Conservation (phyloP, 1,140 invertebrate species). For the Chironomus tepperi region DNA sequence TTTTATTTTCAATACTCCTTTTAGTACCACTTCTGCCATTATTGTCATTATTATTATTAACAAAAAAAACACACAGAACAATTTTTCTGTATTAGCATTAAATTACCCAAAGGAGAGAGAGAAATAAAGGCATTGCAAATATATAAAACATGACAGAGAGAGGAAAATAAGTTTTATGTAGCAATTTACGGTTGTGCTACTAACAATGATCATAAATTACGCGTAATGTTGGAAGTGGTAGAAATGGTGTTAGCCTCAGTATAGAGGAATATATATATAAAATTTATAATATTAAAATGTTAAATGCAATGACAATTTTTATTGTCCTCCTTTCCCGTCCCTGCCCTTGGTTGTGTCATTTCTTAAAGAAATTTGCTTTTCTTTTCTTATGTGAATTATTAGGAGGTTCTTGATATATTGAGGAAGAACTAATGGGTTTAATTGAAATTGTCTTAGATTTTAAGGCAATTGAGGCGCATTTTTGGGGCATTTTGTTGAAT, state of each 20-base stretch:
- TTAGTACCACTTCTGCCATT: background rate
- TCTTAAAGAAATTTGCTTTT: too few species aligned
- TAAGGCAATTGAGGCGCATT: too few species aligned
- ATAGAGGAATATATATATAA: too few species aligned
- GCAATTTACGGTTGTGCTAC: background rate
- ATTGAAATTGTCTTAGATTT: too few species aligned
- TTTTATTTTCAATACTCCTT: background rate
- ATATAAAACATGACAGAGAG: background rate
- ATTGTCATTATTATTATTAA: background rate
- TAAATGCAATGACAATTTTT: slow-evolving; percentile 9
- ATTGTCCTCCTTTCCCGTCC: background rate
- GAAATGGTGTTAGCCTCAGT: background rate
- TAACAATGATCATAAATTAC: slow-evolving; percentile 9
- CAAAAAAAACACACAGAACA: background rate
- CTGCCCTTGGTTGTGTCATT: background rate
- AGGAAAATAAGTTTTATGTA: background rate
- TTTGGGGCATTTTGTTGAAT: too few species aligned
- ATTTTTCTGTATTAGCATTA: background rate
- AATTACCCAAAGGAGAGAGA: background rate
- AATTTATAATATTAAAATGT: slow-evolving; percentile 9
- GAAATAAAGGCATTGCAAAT: too few species aligned
- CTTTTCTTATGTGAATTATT: too few species aligned
- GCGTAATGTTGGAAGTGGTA: background rate
- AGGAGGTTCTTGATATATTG: too few species aligned
- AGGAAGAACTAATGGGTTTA: too few species aligned